These are phyloP conservation scores for Acromyrmex heyeri DNA, from an alignment of 1,140 invertebrate genomes.

Conservation along the genomic window DNA sequence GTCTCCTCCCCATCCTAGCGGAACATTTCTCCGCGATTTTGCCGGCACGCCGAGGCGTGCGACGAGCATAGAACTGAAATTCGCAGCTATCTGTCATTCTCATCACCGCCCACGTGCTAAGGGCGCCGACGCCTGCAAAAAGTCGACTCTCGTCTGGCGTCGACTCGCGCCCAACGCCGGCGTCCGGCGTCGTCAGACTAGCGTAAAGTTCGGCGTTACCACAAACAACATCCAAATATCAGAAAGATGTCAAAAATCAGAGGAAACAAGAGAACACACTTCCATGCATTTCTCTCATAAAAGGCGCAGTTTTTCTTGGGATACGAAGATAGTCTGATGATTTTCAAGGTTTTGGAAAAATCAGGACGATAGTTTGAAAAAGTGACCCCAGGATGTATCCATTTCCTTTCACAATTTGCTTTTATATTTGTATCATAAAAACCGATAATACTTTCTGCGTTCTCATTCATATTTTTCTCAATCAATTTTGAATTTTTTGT, in stretches of 20 bases:
- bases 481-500: neutral
- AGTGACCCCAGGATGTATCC: neutral
- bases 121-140: constrained; percentile 7
- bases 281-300: constrained; percentile 17
- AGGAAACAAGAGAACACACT: constrained; percentile 24
- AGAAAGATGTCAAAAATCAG: constrained; percentile 25
- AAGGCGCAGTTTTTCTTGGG: neutral
- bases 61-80: constrained; percentile 40
- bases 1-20: constrained; percentile 10
- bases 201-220: constrained; percentile 34
- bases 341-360: constrained; percentile 18
- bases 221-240: constrained; percentile 44
- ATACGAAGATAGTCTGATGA: neutral
- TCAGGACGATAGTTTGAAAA: neutral
- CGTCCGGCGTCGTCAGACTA: constrained; percentile 22
- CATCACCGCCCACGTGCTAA: constrained; percentile 14
- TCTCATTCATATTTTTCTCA: neutral
- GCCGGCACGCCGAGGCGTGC: constrained; percentile 3
- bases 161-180: constrained; percentile 21
- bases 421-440: neutral
- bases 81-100: constrained; percentile 48
- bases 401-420: neutral
- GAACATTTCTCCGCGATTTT: constrained; percentile 53
- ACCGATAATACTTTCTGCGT: neutral
- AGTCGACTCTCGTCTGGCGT: constrained; percentile 40